These are phyloP conservation scores for Ligdia adustata DNA, from an alignment of 2,888 invertebrate species.

Conservation along the genomic window DNA sequence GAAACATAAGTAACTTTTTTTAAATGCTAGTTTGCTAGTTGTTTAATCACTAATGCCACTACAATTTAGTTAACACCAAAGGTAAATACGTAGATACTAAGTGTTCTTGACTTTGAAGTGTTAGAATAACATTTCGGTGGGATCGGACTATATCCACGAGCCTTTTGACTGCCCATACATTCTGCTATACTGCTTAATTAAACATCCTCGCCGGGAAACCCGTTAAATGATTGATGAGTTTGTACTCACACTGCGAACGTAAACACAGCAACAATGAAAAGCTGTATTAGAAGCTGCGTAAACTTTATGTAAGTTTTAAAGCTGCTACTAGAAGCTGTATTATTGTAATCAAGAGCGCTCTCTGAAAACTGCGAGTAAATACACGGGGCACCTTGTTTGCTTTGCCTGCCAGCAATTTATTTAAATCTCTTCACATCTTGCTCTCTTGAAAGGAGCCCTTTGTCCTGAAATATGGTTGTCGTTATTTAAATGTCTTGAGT, in stretches of 20 bases:
- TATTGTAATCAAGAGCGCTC: no score
- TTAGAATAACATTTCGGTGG: slow-evolving; percentile 7
- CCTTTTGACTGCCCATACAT: no score
- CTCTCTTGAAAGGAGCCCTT: background rate
- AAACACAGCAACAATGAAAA: slow-evolving; percentile 10
- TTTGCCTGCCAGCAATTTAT: background rate
- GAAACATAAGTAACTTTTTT: no score
- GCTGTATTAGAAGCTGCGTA: background rate
- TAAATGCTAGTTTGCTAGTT: no score
- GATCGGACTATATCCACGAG: no score
- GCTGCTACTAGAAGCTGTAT: no score
- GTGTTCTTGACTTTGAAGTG: background rate
- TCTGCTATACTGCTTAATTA: slow-evolving; percentile 20
- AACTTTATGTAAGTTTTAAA: background rate
- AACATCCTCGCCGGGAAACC: slow-evolving; percentile 12
- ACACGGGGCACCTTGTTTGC: no score
- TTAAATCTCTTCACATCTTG: background rate
- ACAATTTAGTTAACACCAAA: no score
- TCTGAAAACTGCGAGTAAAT: no score
- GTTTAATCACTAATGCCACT: no score
- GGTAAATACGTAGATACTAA: background rate
- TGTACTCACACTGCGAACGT: slow-evolving; percentile 11
- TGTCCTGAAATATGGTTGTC: slow-evolving; percentile 2
- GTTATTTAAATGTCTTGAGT: slow-evolving; percentile 13
- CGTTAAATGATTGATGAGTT: slow-evolving; percentile 17